Evolutionary conservation across 2,113 vertebrate species (phyloP).

Genomic region (Cricetomys ansorgei): DNA sequence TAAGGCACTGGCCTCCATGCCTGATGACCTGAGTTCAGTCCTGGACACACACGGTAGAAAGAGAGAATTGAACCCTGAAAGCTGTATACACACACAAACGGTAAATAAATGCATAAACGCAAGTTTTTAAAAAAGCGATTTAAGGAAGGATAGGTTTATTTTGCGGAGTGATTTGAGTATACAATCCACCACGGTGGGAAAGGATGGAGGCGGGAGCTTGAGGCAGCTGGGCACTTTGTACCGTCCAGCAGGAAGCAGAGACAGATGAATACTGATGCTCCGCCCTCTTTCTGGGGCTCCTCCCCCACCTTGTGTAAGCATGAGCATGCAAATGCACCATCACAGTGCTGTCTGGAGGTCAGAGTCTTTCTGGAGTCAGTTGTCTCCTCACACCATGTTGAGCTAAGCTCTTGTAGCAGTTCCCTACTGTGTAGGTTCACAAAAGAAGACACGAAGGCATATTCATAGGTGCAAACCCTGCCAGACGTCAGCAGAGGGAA

Average conservation of each 20-base stretch:
- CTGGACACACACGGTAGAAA: not conserved
- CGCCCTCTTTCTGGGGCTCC: not conserved
- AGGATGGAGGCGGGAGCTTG: not conserved
- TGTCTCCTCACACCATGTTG: not conserved
- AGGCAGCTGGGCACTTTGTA: not conserved
- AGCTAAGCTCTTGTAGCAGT: too few species aligned
- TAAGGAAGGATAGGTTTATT: not conserved
- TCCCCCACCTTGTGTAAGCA: too few species aligned
- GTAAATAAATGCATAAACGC: not conserved
- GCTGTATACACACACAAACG: fast-evolving
- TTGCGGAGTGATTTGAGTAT: not conserved
- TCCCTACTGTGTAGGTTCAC: too few species aligned
- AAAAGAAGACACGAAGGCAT: too few species aligned
- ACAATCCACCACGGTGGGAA: not conserved
- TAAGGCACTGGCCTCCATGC: not conserved
- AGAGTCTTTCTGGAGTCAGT: not conserved
- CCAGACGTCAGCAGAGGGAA: too few species aligned
- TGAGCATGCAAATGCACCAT: not conserved
- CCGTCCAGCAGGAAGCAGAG: not conserved
- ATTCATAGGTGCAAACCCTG: too few species aligned
- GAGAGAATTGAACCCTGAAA: not conserved
- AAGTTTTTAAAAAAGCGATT: not conserved
- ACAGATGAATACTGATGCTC: not conserved
- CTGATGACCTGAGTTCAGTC: not conserved
- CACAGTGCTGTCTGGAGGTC: not conserved